Base-by-base conservation (phyloP, 2,888 invertebrate species). In the Bellardia pandia region DNA sequence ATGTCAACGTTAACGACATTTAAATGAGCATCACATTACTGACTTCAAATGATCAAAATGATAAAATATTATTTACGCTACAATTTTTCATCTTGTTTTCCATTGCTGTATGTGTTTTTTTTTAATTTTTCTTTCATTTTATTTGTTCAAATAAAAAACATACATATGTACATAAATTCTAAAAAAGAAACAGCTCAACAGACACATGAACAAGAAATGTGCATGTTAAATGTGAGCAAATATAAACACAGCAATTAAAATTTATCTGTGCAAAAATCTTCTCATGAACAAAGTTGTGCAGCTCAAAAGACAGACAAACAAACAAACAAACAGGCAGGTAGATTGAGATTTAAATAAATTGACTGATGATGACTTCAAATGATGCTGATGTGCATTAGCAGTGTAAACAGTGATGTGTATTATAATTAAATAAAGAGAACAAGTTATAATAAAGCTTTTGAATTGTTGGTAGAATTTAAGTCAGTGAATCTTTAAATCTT, bases 1-100 rank as follows among this genome's bases (percentile, higher is more conserved):
- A 86, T 79, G 71, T 66, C 83, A 86, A 79, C 86, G 83, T 76
- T 86, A 86, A 86, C 76, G 86, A 86, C 86, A 79, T 86, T 83
- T 86, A 76, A 86, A 86, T 83, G 86, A 79, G 83, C 82, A 79
- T 69, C 78, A 79, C 78, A 79, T 86, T 83, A 79, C 62, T 64
- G 78, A 78, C 72, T 76, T 66, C 72, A 84, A 66, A 84, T 85
- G 75, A 79, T 83, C 71, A 83, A 83, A 83, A 83, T 72, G 83
- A 83, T 83, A 83, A 83, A 83, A 77, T 71, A 77, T 77, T 83
- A 84, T 84, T 78, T 78, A 78, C 68, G 85, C 78, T 62, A 79
- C 68, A 75, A 74, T 79, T 85, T 84, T 84, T 66, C 84, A 71
- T 78, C 33, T 71, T 37, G n/a, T 68, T 62, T 69, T 72, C 7